Evolutionary conservation across 1,140 invertebrate genomes (phyloP).

Genomic region (Drosophila pachea): DNA sequence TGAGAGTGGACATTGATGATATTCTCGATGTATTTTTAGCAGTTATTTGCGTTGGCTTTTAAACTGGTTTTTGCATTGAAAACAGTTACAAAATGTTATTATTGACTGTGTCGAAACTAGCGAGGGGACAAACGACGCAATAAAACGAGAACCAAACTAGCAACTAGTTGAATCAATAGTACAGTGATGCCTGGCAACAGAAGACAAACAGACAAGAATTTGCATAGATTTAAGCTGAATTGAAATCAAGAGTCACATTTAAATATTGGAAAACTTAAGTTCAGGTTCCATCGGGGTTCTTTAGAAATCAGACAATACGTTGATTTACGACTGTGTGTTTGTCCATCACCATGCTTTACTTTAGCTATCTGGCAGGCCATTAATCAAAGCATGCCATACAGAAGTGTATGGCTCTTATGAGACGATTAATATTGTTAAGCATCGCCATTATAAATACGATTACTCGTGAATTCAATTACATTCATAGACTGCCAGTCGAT

Average conservation of each 20-base stretch:
- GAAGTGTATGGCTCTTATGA: slow-evolving; percentile 18
- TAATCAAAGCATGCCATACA: slow-evolving; percentile 30
- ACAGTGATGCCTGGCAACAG: slow-evolving; percentile 28
- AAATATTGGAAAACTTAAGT: too few relatives aligned
- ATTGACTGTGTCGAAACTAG: slow-evolving; percentile 46
- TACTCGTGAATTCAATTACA: slow-evolving; percentile 44
- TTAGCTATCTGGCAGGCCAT: slow-evolving; percentile 32
- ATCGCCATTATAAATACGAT: slow-evolving; percentile 46
- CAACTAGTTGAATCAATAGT: slow-evolving; percentile 40
- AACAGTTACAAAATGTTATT: slow-evolving; percentile 65
- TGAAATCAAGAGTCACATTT: too few relatives aligned
- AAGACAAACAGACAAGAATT: not conserved
- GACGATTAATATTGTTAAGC: slow-evolving; percentile 50
- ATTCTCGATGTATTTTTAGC: slow-evolving; percentile 37
- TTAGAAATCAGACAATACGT: too few relatives aligned
- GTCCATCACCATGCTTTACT: slow-evolving; percentile 19
- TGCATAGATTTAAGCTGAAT: not conserved
- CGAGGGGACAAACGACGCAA: slow-evolving; percentile 44
- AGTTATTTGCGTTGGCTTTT: slow-evolving; percentile 15
- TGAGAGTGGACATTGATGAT: slow-evolving; percentile 7
- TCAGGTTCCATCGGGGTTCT: too few relatives aligned
- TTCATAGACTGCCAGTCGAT: slow-evolving; percentile 37
- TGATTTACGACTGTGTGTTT: not conserved
- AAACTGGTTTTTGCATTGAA: slow-evolving; percentile 56
- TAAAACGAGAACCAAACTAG: slow-evolving; percentile 40